A percentile compares a stretch with the other conserved stretches of the same genome.
Conservation (phyloP, 2,797 vertebrate species). For the Micromesistius poutassou region DNA sequence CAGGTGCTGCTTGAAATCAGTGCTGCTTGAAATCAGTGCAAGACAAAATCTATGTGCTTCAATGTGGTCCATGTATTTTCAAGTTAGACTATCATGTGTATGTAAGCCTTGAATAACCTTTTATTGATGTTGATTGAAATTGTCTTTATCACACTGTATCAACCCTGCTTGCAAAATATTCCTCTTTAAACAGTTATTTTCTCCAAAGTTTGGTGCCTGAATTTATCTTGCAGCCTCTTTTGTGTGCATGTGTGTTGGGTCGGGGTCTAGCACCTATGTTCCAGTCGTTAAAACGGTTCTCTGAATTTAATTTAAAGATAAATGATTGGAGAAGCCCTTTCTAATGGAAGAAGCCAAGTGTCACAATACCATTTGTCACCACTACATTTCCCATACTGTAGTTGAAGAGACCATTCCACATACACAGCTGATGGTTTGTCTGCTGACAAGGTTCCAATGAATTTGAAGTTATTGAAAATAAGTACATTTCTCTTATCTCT, state of each 20-base stretch:
- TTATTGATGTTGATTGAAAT: conserved; percentile 76
- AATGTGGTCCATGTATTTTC: conserved; percentile 74
- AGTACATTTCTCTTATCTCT: conserved; percentile 73
- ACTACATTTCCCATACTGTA: conserved; percentile 85
- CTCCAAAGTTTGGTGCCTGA: conserved; percentile 72
- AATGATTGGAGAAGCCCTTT: conserved; percentile 42
- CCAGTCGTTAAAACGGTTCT: conserved; percentile 39
- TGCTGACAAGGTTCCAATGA: conserved; percentile 83
- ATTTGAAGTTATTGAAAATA: conserved; percentile 68
- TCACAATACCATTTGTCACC: conserved; percentile 77
- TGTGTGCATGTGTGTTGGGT: conserved; percentile 19
- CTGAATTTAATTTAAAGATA: conserved; percentile 48
- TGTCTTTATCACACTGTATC: conserved; percentile 73
- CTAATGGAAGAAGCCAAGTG: conserved; percentile 70
- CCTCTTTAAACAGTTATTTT: conserved; percentile 71
- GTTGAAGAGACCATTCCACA: conserved; percentile 80
- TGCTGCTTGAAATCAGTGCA: conserved; percentile 73
- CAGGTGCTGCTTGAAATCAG: conserved; percentile 72
- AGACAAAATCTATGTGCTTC: conserved; percentile 72
- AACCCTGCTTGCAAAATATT: conserved; percentile 74
- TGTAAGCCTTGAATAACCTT: conserved; percentile 73
- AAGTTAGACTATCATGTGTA: conserved; percentile 76
- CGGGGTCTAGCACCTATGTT: conserved; percentile 38
- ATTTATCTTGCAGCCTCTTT: conserved; percentile 62
- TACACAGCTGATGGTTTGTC: conserved; percentile 79